phyloP scores from a whole-genome alignment of 2,113 vertebrate genomes.

The Psilopsiagon aymara region DNA sequence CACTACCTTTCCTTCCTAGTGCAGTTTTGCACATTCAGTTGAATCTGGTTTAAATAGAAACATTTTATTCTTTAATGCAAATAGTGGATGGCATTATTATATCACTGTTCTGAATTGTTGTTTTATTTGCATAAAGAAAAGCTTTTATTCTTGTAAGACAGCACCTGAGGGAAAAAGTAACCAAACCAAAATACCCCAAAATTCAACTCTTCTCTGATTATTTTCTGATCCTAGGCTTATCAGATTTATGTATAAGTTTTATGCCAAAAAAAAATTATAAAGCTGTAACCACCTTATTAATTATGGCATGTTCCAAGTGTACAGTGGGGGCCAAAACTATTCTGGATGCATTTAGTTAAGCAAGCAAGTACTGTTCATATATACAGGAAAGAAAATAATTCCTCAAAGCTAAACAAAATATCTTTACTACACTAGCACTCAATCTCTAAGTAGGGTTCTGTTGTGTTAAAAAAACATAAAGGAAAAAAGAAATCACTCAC shows the following conservation, averaged over 20 bases:
- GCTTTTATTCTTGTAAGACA: not conserved
- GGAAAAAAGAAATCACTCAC: not conserved
- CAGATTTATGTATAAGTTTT: not conserved
- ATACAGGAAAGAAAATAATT: not conserved
- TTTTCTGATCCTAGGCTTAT: not conserved
- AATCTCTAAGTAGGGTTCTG: not conserved
- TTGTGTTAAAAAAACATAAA: not conserved
- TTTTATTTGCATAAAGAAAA: not conserved
- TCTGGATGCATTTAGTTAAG: not conserved
- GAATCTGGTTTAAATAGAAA: not conserved
- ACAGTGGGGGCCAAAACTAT: not conserved
- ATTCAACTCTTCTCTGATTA: not conserved
- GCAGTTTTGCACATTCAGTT: not conserved
- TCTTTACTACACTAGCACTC: not conserved
- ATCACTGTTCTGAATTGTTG: not conserved
- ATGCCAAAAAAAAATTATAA: not conserved
- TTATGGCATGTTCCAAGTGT: not conserved
- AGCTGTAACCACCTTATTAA: not conserved
- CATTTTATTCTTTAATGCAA: not conserved
- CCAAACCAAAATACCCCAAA: not conserved
- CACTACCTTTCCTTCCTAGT: not conserved
- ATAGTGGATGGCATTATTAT: not conserved
- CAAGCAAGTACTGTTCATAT: not conserved
- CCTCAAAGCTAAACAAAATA: not conserved
- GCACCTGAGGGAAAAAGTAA: not conserved